phyloP scores from a whole-genome alignment of 2,797 vertebrate genomes.

The Lepilemur ruficaudatus region DNA sequence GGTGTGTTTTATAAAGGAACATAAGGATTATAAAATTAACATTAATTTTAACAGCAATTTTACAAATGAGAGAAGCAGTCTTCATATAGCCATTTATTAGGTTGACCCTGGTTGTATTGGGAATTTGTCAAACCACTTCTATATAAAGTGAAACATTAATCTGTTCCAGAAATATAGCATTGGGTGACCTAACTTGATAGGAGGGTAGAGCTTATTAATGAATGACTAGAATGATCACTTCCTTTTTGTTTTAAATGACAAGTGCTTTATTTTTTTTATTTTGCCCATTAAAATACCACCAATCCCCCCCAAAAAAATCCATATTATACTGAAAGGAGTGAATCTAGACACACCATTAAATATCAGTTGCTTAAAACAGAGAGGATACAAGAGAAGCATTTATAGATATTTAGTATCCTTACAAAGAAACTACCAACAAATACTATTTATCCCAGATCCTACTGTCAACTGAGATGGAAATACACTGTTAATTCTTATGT shows the following conservation, averaged over 20 bases:
- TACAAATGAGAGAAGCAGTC: neutral
- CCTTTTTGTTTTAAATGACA: neutral
- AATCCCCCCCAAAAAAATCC: neutral
- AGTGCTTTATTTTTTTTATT: neutral
- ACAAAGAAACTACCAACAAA: neutral
- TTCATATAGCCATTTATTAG: slow-evolving; percentile 11
- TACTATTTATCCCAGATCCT: neutral
- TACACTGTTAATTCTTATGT: neutral
- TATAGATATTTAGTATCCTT: neutral
- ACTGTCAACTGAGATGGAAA: neutral
- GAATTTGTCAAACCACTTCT: neutral
- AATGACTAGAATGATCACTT: neutral
- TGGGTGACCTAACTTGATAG: neutral
- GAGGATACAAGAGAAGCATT: neutral
- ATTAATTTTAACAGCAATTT: neutral
- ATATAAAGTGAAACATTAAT: neutral
- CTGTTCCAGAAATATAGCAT: neutral
- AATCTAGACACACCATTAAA: neutral
- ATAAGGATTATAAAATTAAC: neutral
- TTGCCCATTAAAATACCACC: neutral
- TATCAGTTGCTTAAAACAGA: neutral
- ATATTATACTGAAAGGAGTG: neutral
- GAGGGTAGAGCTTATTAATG: neutral
- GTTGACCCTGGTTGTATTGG: neutral
- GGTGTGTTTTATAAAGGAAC: neutral